A percentile compares a stretch with the other conserved stretches of the same genome.
Evolutionary conservation across 2,888 invertebrate genomes (phyloP).

Genomic region (Tortrix viridana): DNA sequence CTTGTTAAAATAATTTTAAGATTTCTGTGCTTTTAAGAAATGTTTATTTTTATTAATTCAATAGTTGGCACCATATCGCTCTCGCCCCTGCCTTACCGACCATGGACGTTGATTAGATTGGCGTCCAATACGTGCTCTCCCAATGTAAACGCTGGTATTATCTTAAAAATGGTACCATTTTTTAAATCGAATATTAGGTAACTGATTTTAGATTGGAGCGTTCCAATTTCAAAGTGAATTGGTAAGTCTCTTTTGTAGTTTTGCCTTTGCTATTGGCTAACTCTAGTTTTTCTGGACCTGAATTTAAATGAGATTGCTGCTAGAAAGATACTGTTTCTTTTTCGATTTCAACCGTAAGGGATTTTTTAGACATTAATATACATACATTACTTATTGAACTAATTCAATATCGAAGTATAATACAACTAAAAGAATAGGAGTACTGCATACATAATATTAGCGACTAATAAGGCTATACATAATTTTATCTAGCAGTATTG

Average conservation of each 20-base stretch:
- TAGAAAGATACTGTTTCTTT: not conserved
- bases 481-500: too few species aligned
- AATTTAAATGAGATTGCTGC: not conserved
- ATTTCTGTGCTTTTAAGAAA: too few species aligned
- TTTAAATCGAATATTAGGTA: conserved; percentile 50
- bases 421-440: too few species aligned
- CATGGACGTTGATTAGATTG: conserved; percentile 65
- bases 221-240: conserved; percentile 31
- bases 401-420: too few species aligned
- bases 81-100: conserved; percentile 23
- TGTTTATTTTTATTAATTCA: not conserved
- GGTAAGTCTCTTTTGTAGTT: conserved; percentile 9
- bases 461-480: too few species aligned
- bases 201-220: conserved; percentile 36
- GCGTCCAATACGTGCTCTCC: conserved; percentile 61
- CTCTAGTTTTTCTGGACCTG: not conserved
- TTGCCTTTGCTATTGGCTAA: not conserved
- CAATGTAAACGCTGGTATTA: conserved; percentile 62
- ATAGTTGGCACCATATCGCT: conserved; percentile 7
- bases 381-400: too few species aligned
- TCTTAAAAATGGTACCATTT: conserved; percentile 59
- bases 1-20: too few species aligned
- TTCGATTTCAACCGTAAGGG: too few species aligned
- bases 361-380: too few species aligned
- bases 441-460: too few species aligned